Percentiles rank a stretch among this genome's conserved stretches.
phyloP scores from a whole-genome alignment of 2,888 invertebrate genomes.

The Dendrolimus houi region DNA sequence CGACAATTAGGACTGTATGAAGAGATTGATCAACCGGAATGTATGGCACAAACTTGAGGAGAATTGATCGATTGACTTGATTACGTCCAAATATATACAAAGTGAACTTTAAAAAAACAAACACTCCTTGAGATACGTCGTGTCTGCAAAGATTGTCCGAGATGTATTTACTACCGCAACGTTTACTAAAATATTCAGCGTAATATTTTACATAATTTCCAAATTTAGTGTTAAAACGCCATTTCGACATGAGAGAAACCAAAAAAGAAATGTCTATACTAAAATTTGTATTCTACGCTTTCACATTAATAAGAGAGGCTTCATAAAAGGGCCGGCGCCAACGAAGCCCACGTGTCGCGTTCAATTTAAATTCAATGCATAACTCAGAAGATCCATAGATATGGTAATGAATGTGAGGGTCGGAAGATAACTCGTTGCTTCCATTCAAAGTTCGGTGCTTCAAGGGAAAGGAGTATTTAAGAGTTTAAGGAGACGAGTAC shows the following conservation, averaged over 20 bases:
- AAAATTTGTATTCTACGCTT: not conserved
- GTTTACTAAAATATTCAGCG: too few relatives aligned
- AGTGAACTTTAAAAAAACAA: too few relatives aligned
- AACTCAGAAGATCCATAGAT: conserved; percentile 29
- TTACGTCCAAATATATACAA: too few relatives aligned
- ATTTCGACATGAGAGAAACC: not conserved
- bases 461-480: not conserved
- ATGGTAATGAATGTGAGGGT: conserved; percentile 31
- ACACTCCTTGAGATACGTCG: too few relatives aligned
- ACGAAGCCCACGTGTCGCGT: conserved; percentile 43
- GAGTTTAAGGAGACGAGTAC: too few relatives aligned
- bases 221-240: not conserved
- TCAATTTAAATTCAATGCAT: conserved; percentile 60
- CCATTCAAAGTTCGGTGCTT: conserved; percentile 6
- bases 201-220: not conserved
- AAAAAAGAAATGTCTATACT: not conserved
- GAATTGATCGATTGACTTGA: too few relatives aligned
- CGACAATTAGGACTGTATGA: too few relatives aligned
- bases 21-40: too few relatives aligned
- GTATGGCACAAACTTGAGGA: too few relatives aligned
- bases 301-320: not conserved
- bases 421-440: conserved; percentile 31
- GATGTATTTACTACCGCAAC: too few relatives aligned
- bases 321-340: conserved; percentile 31
- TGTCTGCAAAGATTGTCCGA: too few relatives aligned